Percentiles rank a stretch among this genome's conserved stretches.
Evolutionary conservation across 2,113 vertebrate genomes (phyloP).

Genomic region (Ctenodactylus gundi): DNA sequence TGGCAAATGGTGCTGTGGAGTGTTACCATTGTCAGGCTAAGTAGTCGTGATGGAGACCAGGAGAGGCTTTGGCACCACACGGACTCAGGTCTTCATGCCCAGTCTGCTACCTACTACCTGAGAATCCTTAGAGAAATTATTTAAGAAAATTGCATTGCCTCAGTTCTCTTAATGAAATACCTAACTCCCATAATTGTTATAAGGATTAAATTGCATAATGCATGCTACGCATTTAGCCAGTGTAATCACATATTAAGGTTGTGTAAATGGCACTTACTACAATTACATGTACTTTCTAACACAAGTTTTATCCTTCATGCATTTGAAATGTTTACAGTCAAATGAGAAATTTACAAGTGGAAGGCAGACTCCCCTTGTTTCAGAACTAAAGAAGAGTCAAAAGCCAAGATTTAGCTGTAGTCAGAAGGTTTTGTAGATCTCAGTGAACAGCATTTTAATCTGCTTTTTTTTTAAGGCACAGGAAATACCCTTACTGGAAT

Average conservation of each 20-base stretch:
- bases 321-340: slow-evolving; percentile 17
- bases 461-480: neutral
- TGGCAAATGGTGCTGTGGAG: neutral
- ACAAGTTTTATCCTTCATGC: neutral
- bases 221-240: neutral
- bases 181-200: neutral
- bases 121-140: neutral
- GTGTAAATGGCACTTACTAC: neutral
- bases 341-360: neutral
- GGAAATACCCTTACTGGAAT: slow-evolving; percentile 5
- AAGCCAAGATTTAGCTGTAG: neutral
- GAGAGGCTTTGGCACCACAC: neutral
- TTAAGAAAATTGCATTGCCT: neutral
- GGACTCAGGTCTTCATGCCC: neutral
- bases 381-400: neutral
- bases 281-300: neutral
- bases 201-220: neutral
- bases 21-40: neutral
- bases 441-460: slow-evolving; percentile 43
- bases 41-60: neutral
- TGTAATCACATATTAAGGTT: neutral
- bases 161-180: neutral
- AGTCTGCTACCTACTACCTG: neutral
- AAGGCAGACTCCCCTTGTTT: neutral
- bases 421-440: slow-evolving; percentile 24